phyloP scores from a whole-genome alignment of 1,140 invertebrate species.

The fruit fly (Drosophila melanogaster) region DNA sequence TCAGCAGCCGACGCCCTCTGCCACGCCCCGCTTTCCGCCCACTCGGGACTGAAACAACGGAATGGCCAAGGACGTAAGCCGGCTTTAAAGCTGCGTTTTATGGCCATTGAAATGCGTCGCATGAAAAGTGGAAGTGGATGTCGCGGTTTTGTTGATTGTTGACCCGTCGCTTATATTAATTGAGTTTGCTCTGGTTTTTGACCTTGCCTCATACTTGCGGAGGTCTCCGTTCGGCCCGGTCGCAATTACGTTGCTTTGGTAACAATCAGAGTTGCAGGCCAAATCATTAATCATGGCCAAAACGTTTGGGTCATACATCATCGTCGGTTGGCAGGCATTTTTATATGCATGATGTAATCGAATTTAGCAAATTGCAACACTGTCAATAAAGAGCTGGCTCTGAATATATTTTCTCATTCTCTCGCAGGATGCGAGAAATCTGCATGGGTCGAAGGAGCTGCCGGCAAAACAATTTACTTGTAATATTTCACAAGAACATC shows the following conservation, averaged over 20 bases:
- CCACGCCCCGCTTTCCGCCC: neutral
- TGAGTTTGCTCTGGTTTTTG: slow-evolving; percentile 75
- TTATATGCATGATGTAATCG: slow-evolving; percentile 75
- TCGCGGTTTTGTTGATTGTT: slow-evolving; percentile 59
- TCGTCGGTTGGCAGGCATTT: slow-evolving; percentile 33
- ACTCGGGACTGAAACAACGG: slow-evolving; percentile 15
- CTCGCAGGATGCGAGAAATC: slow-evolving; percentile 36
- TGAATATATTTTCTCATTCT: slow-evolving; percentile 60
- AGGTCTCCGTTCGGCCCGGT: neutral
- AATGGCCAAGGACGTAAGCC: slow-evolving; percentile 61
- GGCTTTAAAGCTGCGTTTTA: slow-evolving; percentile 65
- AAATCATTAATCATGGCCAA: slow-evolving; percentile 52
- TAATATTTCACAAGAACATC: slow-evolving; percentile 80
- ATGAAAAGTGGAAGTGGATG: slow-evolving; percentile 12
- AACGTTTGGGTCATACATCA: slow-evolving; percentile 58
- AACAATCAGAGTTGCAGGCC: slow-evolving; percentile 41
- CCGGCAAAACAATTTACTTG: slow-evolving; percentile 70
- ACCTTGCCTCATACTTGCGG: slow-evolving; percentile 70
- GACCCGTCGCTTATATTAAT: slow-evolving; percentile 75
- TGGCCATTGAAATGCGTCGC: slow-evolving; percentile 38
- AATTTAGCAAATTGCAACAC: slow-evolving; percentile 76
- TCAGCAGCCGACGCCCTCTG: neutral
- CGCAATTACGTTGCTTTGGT: slow-evolving; percentile 22
- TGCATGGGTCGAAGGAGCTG: slow-evolving; percentile 51
- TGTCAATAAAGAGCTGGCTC: slow-evolving; percentile 66